Base-by-base conservation (phyloP, 2,113 vertebrate genomes). In the Fulmarus glacialis region DNA sequence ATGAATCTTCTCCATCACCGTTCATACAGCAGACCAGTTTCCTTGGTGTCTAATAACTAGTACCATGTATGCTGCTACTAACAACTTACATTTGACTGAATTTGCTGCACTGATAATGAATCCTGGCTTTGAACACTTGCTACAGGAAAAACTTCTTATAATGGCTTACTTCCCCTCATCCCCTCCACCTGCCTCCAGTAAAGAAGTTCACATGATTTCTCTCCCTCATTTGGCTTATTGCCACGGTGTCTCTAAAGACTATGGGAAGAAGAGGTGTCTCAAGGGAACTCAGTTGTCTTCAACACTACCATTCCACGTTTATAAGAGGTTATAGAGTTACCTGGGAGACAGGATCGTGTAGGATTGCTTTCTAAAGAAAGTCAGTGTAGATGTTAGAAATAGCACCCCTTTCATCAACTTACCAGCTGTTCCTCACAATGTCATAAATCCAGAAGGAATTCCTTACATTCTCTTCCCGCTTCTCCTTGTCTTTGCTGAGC, bases 391-490 rank as follows among this genome's bases (percentile, higher is more conserved):
- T 27, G 36, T 70, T 6, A 40, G 74, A 85, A 82, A 47, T 1
- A 72, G n/a, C 18, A 58, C 3, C 20, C 15, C 70, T 53, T 64
- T 36, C 5, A 36, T 70, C 8, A 32, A 82, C 98, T 98, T 97
- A 99, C 99, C 99, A 99, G 98, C 99, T 99, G 98, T 99, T 99
- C 74, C 99, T 99, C 73, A 99, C 99, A 43, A 99, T 99, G 98
- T 99, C 99, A 56, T 99, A 99, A 97, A 99, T 99, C 99, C 99
- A 99, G 98, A 99, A 99, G 58, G 99, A 99, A 98, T 99, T 99
- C 92, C 99, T 99, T 50, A 99, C 99, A 11, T 99, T 99, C 97
- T 99, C 99, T 96, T 99, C 99, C 2, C 99, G 98, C 50, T 99
- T 99, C 97, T 99, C 99, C 91, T 99, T 99, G 98, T 99, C 99